Evolutionary conservation across 2,113 vertebrate species (phyloP).

Genomic region (Paraplagusia blochii): DNA sequence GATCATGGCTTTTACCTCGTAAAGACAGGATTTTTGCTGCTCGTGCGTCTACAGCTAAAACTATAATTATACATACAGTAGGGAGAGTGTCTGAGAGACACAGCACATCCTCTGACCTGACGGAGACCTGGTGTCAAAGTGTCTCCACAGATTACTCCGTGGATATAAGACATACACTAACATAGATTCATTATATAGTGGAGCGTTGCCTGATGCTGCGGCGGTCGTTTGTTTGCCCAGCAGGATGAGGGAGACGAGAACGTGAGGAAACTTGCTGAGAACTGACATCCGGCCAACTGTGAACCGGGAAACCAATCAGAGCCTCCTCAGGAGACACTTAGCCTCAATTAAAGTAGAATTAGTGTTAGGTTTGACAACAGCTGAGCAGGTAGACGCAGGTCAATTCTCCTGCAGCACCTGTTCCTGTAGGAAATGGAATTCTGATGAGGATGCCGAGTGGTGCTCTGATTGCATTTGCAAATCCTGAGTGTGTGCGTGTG

Average conservation of each 20-base stretch:
- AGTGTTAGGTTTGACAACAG: slow-evolving; percentile 56
- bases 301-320: slow-evolving; percentile 45
- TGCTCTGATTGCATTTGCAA: slow-evolving; percentile 68
- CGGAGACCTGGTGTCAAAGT: too few relatives aligned
- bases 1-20: too few relatives aligned
- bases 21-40: too few relatives aligned
- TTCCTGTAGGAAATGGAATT: slow-evolving; percentile 47
- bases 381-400: slow-evolving; percentile 64
- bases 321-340: slow-evolving; percentile 49
- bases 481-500: slow-evolving; percentile 25
- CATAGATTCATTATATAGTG: slow-evolving; percentile 20
- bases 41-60: too few relatives aligned
- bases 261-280: slow-evolving; percentile 34
- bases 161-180: slow-evolving; percentile 4
- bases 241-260: slow-evolving; percentile 16
- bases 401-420: slow-evolving; percentile 55
- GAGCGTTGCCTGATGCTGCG: slow-evolving; percentile 7
- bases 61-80: too few relatives aligned
- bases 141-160: too few relatives aligned
- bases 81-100: not conserved
- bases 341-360: slow-evolving; percentile 58
- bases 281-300: slow-evolving; percentile 47
- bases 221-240: slow-evolving; percentile 27
- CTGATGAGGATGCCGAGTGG: slow-evolving; percentile 42
- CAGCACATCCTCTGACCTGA: too few relatives aligned